A percentile compares a stretch with the other conserved stretches of the same genome.
phyloP scores from a whole-genome alignment of 2,113 vertebrate species.

The Gadus chalcogrammus region DNA sequence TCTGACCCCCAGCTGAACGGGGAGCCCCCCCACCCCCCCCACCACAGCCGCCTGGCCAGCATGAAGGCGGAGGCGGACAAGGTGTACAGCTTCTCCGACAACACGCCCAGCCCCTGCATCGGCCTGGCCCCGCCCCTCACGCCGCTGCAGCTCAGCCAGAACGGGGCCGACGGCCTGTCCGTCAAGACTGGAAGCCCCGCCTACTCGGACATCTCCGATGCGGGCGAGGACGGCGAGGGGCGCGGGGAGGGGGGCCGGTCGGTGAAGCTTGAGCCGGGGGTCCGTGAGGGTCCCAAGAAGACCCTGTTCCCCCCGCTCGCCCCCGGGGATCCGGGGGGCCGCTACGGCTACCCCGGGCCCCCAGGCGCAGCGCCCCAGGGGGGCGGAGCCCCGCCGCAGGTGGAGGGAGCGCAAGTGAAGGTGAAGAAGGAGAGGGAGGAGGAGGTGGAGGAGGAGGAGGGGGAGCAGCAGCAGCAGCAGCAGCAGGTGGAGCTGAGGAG shows the following conservation, averaged over 20 bases:
- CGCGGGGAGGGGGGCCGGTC: slow-evolving; percentile 71
- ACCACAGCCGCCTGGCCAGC: slow-evolving; percentile 91
- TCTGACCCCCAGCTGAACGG: slow-evolving; percentile 61
- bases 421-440: slow-evolving; percentile 80
- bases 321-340: slow-evolving; percentile 49
- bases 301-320: slow-evolving; percentile 84
- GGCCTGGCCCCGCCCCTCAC: slow-evolving; percentile 71
- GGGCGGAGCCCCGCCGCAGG: slow-evolving; percentile 66
- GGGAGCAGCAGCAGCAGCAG: slow-evolving; percentile 56
- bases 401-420: slow-evolving; percentile 78
- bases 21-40: slow-evolving; percentile 86
- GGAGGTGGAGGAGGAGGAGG: slow-evolving; percentile 78
- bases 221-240: slow-evolving; percentile 90
- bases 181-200: slow-evolving; percentile 93
- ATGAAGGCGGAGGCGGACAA: slow-evolving; percentile 97
- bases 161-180: slow-evolving; percentile 85
- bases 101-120: slow-evolving; percentile 91
- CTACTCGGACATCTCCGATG: slow-evolving; percentile 95
- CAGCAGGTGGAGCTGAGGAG: slow-evolving; percentile 64
- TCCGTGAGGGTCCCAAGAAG: slow-evolving; percentile 89
- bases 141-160: slow-evolving; percentile 84
- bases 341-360: slow-evolving; percentile 78
- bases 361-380: slow-evolving; percentile 40
- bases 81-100: slow-evolving; percentile 96
- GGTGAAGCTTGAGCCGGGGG: slow-evolving; percentile 77